phyloP scores from a whole-genome alignment of 2,113 vertebrate genomes.

The Anarhynchus alexandrinus region DNA sequence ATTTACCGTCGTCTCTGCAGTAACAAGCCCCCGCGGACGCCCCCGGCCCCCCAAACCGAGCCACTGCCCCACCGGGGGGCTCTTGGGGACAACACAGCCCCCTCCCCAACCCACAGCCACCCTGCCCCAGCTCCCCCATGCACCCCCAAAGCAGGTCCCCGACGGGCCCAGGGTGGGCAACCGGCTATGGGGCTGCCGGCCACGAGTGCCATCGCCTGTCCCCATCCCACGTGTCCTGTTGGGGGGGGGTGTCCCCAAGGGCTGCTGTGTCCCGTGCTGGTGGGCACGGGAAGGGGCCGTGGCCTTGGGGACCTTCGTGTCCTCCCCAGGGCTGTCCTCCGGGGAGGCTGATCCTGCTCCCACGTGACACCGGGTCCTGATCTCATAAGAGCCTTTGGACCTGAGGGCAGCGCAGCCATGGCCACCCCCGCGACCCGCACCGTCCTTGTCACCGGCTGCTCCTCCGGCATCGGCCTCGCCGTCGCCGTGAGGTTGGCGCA shows the following conservation, averaged over 20 bases:
- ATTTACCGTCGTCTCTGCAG: not conserved
- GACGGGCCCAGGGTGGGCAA: not conserved
- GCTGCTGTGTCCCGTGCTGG: rapidly evolving
- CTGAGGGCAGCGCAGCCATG: constrained; percentile 19
- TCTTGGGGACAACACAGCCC: not conserved
- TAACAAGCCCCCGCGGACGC: not conserved
- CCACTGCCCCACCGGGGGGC: not conserved
- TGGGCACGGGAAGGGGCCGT: not conserved
- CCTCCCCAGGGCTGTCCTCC: not conserved
- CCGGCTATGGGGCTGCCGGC: not conserved
- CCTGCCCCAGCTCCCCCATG: not conserved
- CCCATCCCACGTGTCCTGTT: not conserved
- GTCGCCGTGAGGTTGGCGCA: constrained; percentile 78
- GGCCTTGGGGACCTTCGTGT: not conserved
- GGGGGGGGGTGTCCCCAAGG: not conserved
- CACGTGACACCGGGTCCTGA: not conserved
- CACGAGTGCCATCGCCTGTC: not conserved
- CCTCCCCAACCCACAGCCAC: not conserved
- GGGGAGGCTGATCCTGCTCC: not conserved
- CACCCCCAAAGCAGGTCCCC: too few relatives aligned
- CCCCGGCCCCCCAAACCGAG: not conserved
- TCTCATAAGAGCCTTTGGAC: not conserved
- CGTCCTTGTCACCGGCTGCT: constrained; percentile 83
- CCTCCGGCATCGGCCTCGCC: constrained; percentile 82
- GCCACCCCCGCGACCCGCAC: constrained; percentile 28